Evolutionary conservation across 1,140 invertebrate species (phyloP), one percentile per base, ranked within the genome.

Genomic region (Achroia grisella): DNA sequence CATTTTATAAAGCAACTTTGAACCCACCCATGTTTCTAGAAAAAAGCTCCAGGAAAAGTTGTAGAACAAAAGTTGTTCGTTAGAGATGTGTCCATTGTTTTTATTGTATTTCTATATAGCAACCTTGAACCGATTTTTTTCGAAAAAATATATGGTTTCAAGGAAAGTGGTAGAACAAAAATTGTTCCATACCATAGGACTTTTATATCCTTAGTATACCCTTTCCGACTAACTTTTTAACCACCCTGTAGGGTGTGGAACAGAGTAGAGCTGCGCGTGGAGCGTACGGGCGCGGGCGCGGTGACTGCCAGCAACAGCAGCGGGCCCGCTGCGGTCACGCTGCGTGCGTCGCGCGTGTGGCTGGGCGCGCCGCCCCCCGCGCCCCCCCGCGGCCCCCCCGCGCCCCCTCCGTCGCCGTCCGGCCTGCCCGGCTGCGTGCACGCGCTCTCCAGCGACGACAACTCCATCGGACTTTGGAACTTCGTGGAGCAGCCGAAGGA

Each of bases 381-480:
- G 10, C 5, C 10, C 52, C 62, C 90, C 77, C 73, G 17, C 6
- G 17, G 2, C 2, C 6, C 17, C 17, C 2, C 2, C 6, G 2
- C 6, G 17, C 17, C 17, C 17, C 2, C 2, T 6, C 2, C 6
- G 6, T 23, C 17, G 6, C 17, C 2, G 6, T 6, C 17, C 0
- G 91, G 90, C 1, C 73, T 93, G 4, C 87, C 89, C 12, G 95
- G 93, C 0, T 97, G 95, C 45, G 86, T 97, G 4, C 87, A 96
- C 72, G 90, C 94, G 51, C 81, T 97, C 0, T 88, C 88, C 48
- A 82, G 96, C 0, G 94, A 98, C 77, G 92, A 91, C 4, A 88
- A 90, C 23, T 90, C 89, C 0, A 83, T 98, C 34, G 96, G 97
- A 0, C 85, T 98, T 0, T 98, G 95, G 94, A 95, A 97, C 79